Evolutionary conservation across 1,140 invertebrate species (phyloP), one percentile per base, ranked within the genome.

Genomic region (Colletes latitarsis): DNA sequence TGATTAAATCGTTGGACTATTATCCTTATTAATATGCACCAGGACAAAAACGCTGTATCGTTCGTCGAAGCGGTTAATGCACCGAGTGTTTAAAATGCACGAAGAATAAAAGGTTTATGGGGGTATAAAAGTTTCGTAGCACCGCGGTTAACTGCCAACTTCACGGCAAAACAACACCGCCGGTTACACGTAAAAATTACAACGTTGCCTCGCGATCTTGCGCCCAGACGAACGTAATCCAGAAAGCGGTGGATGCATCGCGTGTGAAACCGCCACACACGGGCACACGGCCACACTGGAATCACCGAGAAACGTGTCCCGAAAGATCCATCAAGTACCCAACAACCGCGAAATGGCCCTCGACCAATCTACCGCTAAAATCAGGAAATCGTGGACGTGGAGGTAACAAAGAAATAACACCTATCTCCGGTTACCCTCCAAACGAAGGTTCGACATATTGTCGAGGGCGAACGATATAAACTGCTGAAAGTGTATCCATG

Each of bases 281-380:
- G 10, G 21, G 15, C 60, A 5, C 6, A 64, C 68, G 62, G 64
- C 46, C 19, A 46, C 55, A 30, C 60, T 46, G 39, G 66, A 83
- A 79, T 64, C 62, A 57, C 67, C 72, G 62, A 53, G 30, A 62
- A 75, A 80, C 75, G 55, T 46, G 78, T 85, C 81, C 81, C 74
- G 79, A 79, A 88, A 85, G 81, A 85, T 78, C 78, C 84, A 86
- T 87, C 85, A 87, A 86, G 84, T 74, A 74, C 55, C 69, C 83
- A 69, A 87, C 81, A 73, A 82, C 84, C 85, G 73, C 81, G 84
- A 87, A 87, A 87, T 83, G 77, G 81, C 77, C 57, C 71, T 83
- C 83, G 60, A 87, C 81, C 81, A 86, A 86, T 87, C 81, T 83
- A 77, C 83, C 60, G 72, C 52, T 74, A 66, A 87, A 85, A 86